phyloP scores from a whole-genome alignment of 30 jellyfish, hydroid and myxozoan species.

The Thelohanellus kitauei region DNA sequence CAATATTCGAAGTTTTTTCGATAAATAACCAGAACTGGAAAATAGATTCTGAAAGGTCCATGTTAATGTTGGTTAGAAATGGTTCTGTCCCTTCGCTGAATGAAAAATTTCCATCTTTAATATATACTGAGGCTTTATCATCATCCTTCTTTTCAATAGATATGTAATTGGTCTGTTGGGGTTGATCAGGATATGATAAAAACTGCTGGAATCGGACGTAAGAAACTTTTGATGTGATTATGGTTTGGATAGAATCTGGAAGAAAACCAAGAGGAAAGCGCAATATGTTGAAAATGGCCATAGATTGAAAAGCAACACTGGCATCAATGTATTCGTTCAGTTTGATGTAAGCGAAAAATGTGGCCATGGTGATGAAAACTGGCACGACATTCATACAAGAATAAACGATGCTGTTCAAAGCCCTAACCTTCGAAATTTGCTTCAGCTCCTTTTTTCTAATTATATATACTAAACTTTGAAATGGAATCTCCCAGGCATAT shows the following conservation, averaged over 20 bases:
- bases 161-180: too few species aligned
- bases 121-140: too few species aligned
- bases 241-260: conserved; percentile 22
- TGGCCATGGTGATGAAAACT: not conserved
- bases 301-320: conserved; percentile 52
- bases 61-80: too few species aligned
- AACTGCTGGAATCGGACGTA: too few species aligned
- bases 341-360: not conserved
- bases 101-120: too few species aligned
- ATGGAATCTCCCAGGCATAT: conserved; percentile 90
- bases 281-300: conserved; percentile 31
- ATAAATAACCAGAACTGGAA: not conserved
- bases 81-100: too few species aligned
- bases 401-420: not conserved
- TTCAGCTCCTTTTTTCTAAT: conserved; percentile 26
- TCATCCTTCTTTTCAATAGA: too few species aligned
- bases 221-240: too few species aligned
- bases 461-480: conserved; percentile 13
- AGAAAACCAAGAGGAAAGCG: conserved; percentile 53
- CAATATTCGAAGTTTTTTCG: conserved; percentile 9
- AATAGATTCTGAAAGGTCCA: conserved; percentile 4
- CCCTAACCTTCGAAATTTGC: conserved; percentile 11
- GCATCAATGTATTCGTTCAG: conserved; percentile 16
- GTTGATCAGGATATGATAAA: too few species aligned
- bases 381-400: not conserved